Evolutionary conservation across 1,140 invertebrate species (phyloP).

Genomic region (Calycopis cecrops): DNA sequence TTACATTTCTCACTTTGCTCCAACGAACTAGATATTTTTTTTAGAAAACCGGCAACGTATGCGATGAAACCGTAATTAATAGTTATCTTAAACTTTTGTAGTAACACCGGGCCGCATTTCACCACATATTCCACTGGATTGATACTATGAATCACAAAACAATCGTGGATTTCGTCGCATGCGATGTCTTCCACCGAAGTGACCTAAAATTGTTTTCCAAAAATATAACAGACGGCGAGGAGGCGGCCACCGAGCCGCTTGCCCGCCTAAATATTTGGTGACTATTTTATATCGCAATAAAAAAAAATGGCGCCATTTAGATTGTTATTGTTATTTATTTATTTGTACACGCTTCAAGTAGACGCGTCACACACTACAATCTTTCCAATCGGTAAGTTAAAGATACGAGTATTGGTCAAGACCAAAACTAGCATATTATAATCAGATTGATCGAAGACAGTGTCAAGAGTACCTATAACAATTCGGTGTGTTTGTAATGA

Average conservation of each 20-base stretch:
- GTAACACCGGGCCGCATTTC: too few species aligned
- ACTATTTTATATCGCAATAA: slow-evolving; percentile 18
- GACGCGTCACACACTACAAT: slow-evolving; percentile 26
- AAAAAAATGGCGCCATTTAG: slow-evolving; percentile 21
- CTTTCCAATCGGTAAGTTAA: slow-evolving; percentile 34
- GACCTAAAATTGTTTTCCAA: slow-evolving; percentile 69
- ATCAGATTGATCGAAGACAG: too few species aligned
- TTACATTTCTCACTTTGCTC: neutral
- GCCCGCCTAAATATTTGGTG: slow-evolving; percentile 36
- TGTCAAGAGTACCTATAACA: too few species aligned
- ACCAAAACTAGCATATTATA: too few species aligned
- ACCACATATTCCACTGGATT: too few species aligned
- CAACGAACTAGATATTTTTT: too few species aligned
- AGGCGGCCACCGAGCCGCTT: slow-evolving; percentile 40
- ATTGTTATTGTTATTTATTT: slow-evolving; percentile 24
- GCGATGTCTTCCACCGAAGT: slow-evolving; percentile 34
- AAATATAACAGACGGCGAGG: slow-evolving; percentile 60
- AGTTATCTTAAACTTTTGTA: too few species aligned
- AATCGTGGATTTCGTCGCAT: slow-evolving; percentile 39
- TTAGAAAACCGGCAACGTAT: too few species aligned
- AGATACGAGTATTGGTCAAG: too few species aligned
- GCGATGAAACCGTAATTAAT: too few species aligned
- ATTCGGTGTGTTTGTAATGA: too few species aligned
- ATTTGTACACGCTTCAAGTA: slow-evolving; percentile 9
- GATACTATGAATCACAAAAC: slow-evolving; percentile 26